Base-by-base conservation (phyloP, 2,797 vertebrate genomes). In the Rhabdomys pumilio region DNA sequence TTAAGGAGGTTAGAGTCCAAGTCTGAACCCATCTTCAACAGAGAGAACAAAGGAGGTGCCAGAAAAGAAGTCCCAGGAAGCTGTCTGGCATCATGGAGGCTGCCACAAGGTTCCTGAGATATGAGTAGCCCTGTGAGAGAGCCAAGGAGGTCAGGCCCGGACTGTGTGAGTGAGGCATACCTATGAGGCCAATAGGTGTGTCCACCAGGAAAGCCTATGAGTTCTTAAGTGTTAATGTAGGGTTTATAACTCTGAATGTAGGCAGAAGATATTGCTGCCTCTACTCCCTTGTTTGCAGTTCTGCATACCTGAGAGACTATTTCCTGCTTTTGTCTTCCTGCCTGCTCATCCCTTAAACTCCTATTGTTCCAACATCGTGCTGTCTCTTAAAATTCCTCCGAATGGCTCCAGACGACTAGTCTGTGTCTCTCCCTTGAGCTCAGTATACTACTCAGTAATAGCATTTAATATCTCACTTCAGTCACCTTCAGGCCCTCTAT, bases 151-250 rank as follows among this genome's bases (percentile, higher is more conserved):
- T 57, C 34, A 87, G 76, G 53, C 47, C 19, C 12, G 31, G 29
- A 34, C 11, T 11, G 26, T 82, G n/a, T 8, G 1, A 83, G 13
- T 15, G 47, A 31, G 29, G 6, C 24, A 13, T 15, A 47, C 44
- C 63, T 24, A 6, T 3, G 1, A 20, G 57, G 47, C 9, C 41
- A n/a, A 0, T 0, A 1, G 31, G 50, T 19, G 0, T 67, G 76
- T 55, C 1, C 0, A 17, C 10, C 11, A 0, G n/a, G 24, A 72
- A 1, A 26, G 19, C 15, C 50, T 41, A 9, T 61, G 79, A 20
- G 44, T n/a, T 22, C 73, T 81, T 22, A 22, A 10, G 72, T 19
- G 22, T n/a, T 29, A 61, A 50, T 14, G 41, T 69, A 13, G 31
- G n/a, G 29, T 86, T 85, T 50, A 26, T 3, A 67, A 38, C 8